Base-by-base conservation (phyloP, 2,113 vertebrate species). In the Aegotheles bennettii region DNA sequence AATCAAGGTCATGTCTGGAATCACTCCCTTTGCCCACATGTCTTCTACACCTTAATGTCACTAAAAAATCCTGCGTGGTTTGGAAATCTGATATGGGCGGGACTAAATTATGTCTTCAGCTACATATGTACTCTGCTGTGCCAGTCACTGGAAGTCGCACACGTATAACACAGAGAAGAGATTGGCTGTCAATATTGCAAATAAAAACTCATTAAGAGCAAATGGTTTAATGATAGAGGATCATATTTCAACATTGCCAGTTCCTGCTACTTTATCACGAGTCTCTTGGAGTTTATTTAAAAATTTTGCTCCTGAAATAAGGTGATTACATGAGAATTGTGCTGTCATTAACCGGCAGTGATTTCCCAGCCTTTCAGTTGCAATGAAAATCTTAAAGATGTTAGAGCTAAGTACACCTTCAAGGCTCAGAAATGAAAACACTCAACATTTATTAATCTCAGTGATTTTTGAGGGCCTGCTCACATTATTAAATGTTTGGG, bases 151-250 rank as follows among this genome's bases (percentile, higher is more conserved):
- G 11, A 79, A 89, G n/a, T 48, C 2, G 0, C 35, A 64, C 31
- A 48, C 0, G 0, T 75, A 16, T 60, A 89, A 91, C 0, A 84
- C 48, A 87, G 70, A 67, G 43, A 84, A 56, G 50, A 94, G 78
- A 91, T 87, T 33, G 84, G 61, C 81, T 94, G 77, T 73, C 91
- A 95, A 93, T 93, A 95, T 45, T 76, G 84, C 94, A 95, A 95
- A 89, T 95, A 96, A 96, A 96, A 95, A 79, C 89, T 69, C 92
- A 97, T 84, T 87, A 97, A 89, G 89, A 91, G 87, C 2, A 1
- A 95, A 95, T 61, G 45, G 61, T 78, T 95, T 93, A 87, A 95
- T 36, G 61, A 71, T 4, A 76, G 36, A 84, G 42, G 40, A 64
- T 79, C 80, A 25, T 75, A 94, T 92, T 94, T 96, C 91, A 78